Conservation (phyloP, 1,140 invertebrate genomes). For the Heliconius himera region DNA sequence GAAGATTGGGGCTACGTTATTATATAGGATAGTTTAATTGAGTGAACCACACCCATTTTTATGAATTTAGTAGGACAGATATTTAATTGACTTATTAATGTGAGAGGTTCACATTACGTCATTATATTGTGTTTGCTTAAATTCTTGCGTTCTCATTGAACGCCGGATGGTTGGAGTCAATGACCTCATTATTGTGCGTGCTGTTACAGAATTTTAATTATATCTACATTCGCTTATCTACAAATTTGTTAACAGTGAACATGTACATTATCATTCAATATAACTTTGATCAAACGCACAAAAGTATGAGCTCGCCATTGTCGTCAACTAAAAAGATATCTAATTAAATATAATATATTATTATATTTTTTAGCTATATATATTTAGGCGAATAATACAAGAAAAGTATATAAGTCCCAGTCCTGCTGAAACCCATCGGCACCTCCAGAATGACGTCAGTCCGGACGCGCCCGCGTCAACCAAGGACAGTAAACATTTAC, state of each 20-base stretch:
- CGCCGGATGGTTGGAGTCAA: constrained; percentile 51
- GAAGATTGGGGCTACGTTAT: background rate
- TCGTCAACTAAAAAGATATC: background rate
- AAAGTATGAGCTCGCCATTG: background rate
- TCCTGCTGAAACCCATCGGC: constrained; percentile 70
- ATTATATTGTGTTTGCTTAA: constrained; percentile 54
- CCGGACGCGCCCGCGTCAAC: constrained; percentile 58
- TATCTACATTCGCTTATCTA: constrained; percentile 53
- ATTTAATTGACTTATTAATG: constrained; percentile 46
- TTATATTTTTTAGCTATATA: background rate
- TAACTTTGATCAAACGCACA: background rate
- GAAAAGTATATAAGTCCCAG: background rate
- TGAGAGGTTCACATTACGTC: constrained; percentile 43
- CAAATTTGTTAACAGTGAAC: constrained; percentile 43
- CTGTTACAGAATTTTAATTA: constrained; percentile 59
- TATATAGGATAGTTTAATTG: background rate
- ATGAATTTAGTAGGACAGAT: constrained; percentile 12
- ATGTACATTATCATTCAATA: background rate
- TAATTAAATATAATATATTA: background rate
- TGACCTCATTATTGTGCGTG: constrained; percentile 56
- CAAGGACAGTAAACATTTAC: constrained; percentile 79
- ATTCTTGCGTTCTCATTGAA: constrained; percentile 53
- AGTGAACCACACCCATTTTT: background rate
- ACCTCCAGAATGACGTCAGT: constrained; percentile 74
- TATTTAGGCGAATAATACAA: background rate